A percentile compares a stretch with the other conserved stretches of the same genome.
These are phyloP conservation scores for Drosophila bipectinata DNA, from an alignment of 1,140 invertebrate genomes.

Conservation along the genomic window DNA sequence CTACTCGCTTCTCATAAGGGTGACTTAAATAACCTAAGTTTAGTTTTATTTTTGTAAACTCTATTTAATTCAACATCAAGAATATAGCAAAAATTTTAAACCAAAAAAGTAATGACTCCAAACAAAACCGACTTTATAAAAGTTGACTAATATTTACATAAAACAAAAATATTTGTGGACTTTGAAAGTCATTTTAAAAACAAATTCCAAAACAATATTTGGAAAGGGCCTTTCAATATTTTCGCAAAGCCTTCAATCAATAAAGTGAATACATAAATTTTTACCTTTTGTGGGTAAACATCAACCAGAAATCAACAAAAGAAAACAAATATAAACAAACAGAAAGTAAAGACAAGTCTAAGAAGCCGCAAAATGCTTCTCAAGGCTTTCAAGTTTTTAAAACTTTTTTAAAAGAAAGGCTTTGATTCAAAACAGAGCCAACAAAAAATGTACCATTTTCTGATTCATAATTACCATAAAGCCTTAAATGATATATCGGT, in stretches of 20 bases:
- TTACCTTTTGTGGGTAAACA: slow-evolving; percentile 28
- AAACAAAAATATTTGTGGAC: background rate
- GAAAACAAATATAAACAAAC: slow-evolving; percentile 16
- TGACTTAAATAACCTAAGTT: too few relatives aligned
- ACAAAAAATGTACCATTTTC: background rate
- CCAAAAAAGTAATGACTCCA: too few relatives aligned
- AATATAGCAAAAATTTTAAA: too few relatives aligned
- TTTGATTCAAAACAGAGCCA: background rate
- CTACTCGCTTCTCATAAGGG: too few relatives aligned
- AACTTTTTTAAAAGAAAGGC: slow-evolving; percentile 10
- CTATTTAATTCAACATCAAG: too few relatives aligned
- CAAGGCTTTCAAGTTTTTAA: slow-evolving; percentile 15
- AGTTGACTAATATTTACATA: too few relatives aligned
- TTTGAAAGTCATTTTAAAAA: background rate
- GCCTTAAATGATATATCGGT: background rate
- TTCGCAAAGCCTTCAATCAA: slow-evolving; percentile 15
- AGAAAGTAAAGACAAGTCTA: slow-evolving; percentile 25
- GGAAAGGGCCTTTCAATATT: background rate
- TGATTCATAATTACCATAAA: slow-evolving; percentile 24
- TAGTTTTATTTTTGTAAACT: too few relatives aligned
- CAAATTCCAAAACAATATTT: background rate
- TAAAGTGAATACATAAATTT: slow-evolving; percentile 4
- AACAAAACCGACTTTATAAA: too few relatives aligned
- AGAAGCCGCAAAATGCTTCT: slow-evolving; percentile 42
- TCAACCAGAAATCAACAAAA: slow-evolving; percentile 24